Percentiles rank a stretch among this genome's conserved stretches.
Evolutionary conservation across 2,113 vertebrate species (phyloP).

Genomic region (Nycticorax nycticorax): DNA sequence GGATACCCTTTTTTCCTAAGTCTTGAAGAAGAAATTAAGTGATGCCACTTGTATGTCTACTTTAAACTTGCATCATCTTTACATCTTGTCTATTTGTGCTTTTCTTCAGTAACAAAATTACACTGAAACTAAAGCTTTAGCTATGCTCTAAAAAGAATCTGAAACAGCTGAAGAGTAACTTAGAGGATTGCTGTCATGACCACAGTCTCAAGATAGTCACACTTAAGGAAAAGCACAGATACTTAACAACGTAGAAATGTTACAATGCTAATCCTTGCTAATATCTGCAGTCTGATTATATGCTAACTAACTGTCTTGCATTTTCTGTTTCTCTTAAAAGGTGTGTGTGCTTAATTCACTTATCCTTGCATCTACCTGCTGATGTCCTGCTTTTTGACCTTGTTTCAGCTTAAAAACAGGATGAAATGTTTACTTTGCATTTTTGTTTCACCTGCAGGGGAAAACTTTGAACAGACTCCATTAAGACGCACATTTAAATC

Average conservation of each 20-base stretch:
- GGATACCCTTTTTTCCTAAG: conserved; percentile 39
- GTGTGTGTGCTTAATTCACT: conserved; percentile 57
- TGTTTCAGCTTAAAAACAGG: not conserved
- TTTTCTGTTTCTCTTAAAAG: conserved; percentile 71
- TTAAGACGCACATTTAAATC: conserved; percentile 98
- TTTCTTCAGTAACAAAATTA: conserved; percentile 41
- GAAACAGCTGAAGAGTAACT: not conserved
- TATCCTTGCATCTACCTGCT: conserved; percentile 54
- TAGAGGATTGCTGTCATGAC: not conserved
- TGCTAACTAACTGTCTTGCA: conserved; percentile 55
- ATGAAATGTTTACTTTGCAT: not conserved
- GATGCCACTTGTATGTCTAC: not conserved
- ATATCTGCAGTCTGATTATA: conserved; percentile 45
- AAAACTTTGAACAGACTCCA: conserved; percentile 99
- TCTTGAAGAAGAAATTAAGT: not conserved
- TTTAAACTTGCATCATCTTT: conserved; percentile 31
- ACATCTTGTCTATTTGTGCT: conserved; percentile 56
- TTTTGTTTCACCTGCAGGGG: conserved; percentile 80
- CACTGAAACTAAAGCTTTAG: conserved; percentile 17
- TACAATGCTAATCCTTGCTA: conserved; percentile 63
- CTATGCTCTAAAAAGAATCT: not conserved
- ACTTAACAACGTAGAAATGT: not conserved
- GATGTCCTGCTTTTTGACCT: conserved; percentile 54
- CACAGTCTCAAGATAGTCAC: not conserved
- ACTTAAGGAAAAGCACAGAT: conserved; percentile 56